Percentiles rank a stretch among this genome's conserved stretches.
These are phyloP conservation scores for Cactoblastis cactorum DNA, from an alignment of 2,888 invertebrate genomes.

Conservation along the genomic window DNA sequence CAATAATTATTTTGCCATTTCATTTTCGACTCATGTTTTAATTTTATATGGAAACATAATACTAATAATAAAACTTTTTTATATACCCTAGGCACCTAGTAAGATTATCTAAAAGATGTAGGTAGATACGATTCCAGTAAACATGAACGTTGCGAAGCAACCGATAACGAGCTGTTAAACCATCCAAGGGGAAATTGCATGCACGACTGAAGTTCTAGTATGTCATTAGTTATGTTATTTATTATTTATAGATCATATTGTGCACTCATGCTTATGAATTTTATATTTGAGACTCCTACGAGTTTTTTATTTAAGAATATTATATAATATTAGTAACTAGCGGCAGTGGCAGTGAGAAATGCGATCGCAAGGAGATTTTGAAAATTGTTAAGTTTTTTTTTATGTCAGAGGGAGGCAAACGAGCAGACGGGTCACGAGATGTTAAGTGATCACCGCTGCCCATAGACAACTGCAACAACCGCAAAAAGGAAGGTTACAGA, in stretches of 20 bases:
- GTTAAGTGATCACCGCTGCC: too few species aligned
- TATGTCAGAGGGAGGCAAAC: too few species aligned
- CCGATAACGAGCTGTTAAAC: slow-evolving; percentile 2
- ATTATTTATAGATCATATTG: background rate
- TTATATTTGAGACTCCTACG: background rate
- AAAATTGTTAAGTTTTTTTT: too few species aligned
- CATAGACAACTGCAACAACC: too few species aligned
- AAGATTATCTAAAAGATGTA: background rate
- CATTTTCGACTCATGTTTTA: too few species aligned
- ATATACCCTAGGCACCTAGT: background rate
- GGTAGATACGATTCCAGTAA: background rate
- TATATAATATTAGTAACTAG: too few species aligned
- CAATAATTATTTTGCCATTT: too few species aligned
- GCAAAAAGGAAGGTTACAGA: too few species aligned
- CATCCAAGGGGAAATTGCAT: background rate
- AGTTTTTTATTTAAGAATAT: background rate
- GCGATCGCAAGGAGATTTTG: too few species aligned
- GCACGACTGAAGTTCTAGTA: background rate
- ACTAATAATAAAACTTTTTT: background rate
- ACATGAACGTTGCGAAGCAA: background rate
- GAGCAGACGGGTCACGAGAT: too few species aligned
- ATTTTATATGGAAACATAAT: too few species aligned
- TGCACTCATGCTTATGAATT: background rate
- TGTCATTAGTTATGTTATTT: background rate
- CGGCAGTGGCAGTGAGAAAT: too few species aligned